Evolutionary conservation across 2,113 vertebrate species (phyloP), one percentile per base, ranked within the genome.

Genomic region (Cichladusa arquata): DNA sequence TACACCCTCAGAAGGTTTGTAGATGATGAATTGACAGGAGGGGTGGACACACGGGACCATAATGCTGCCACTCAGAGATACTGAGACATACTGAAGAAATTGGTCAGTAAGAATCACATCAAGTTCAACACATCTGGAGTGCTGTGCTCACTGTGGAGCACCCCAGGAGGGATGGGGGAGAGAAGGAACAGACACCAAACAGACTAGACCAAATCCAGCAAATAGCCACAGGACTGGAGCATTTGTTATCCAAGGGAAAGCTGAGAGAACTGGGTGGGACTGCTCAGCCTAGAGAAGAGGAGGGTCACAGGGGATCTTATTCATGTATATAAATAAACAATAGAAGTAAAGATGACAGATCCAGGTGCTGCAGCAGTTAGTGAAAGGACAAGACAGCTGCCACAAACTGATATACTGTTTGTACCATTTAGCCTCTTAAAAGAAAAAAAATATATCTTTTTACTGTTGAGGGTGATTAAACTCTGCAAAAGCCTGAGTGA

Each of bases 51-150:
- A 42, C 0, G 6, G 54, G 47, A 77, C 48, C 33, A 51, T 22
- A 15, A 4, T 18, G 26, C 19, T 73, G 34, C 38, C 58, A 38
- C 51, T 89, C 72, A 47, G 23, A 38, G 14, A 12, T 23, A 50
- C 31, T 20, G 12, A 56, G 29, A 42, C 25, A 45, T 7, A 7
- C 19, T 80, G 48, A 70, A 79, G 76, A 71, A 53, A 53, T 11
- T 11, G 24, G 31, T 50, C 66, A 62, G 6, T 19, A 11, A 85
- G 16, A 89, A 81, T 4, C 0, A 0, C 18, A 51, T 34, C 36
- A 44, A 65, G 31, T 69, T 51, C 53, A 53, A 36, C 23, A 40
- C 13, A 47, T 15, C 13, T 42, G 45, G 60, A 70, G 33, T 19
- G 12, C 28, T 67, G 19, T 29, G 18, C 33, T 25, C n/a, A n/a